Evolutionary conservation across 1,140 invertebrate species (phyloP).

Genomic region (Drosophila tsacasi): DNA sequence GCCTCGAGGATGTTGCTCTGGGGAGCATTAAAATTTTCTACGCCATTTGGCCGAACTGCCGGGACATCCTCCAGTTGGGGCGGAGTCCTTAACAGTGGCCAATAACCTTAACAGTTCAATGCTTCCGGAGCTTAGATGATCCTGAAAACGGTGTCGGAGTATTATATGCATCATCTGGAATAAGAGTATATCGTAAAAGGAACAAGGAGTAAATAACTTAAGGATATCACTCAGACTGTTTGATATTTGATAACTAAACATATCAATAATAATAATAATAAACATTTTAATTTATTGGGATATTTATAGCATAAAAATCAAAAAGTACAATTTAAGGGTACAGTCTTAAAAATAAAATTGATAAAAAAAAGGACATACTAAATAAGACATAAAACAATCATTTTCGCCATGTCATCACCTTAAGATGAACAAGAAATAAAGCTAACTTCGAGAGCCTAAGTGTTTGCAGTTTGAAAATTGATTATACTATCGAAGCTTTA

Average conservation of each 20-base stretch:
- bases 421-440: no score
- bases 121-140: constrained; percentile 2
- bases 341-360: neutral
- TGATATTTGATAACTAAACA: neutral
- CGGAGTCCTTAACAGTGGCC: constrained; percentile 26
- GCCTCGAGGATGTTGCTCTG: constrained; percentile 53
- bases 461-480: no score
- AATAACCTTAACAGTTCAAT: constrained; percentile 41
- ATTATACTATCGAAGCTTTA: no score
- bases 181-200: neutral
- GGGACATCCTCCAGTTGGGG: constrained; percentile 2
- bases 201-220: neutral
- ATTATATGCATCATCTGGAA: neutral
- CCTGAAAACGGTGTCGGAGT: constrained; percentile 1
- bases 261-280: neutral
- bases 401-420: no score
- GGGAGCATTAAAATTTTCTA: constrained; percentile 80
- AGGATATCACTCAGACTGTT: no score
- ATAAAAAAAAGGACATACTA: no score
- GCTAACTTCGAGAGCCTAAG: no score
- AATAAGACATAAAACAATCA: no score
- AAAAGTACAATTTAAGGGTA: neutral
- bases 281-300: neutral
- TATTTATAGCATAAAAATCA: neutral
- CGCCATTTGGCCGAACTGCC: constrained; percentile 60